Evolutionary conservation across 2,113 vertebrate genomes (phyloP).

Genomic region (Mustela lutreola): DNA sequence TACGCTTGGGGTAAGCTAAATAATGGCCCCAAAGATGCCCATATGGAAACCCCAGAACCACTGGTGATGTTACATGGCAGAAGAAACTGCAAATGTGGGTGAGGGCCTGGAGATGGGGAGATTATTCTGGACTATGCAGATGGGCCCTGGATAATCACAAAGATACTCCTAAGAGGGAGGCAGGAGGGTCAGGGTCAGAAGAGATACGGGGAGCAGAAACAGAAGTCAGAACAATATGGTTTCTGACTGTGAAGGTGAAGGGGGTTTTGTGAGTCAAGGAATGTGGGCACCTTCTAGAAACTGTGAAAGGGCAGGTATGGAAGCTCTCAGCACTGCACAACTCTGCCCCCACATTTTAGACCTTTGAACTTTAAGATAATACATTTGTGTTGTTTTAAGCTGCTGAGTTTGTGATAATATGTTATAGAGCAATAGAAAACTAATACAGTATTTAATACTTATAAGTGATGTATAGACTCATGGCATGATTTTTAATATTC

Average conservation of each 20-base stretch:
- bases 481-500: background rate
- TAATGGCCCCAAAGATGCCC: background rate
- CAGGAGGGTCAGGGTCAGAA: background rate
- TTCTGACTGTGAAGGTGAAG: background rate
- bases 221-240: background rate
- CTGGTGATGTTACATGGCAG: background rate
- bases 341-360: background rate
- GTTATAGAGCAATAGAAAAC: background rate
- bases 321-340: background rate
- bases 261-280: background rate
- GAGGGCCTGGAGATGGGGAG: background rate
- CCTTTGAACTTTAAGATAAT: background rate
- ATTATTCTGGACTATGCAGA: background rate
- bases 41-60: background rate
- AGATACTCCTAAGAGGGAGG: background rate
- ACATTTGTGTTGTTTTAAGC: background rate
- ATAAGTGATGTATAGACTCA: background rate
- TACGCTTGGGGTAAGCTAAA: background rate
- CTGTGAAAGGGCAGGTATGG: background rate
- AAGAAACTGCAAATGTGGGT: background rate
- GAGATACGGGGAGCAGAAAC: background rate
- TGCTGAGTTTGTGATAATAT: background rate
- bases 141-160: background rate
- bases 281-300: background rate
- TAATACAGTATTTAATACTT: background rate